Conservation (phyloP, 2,888 invertebrate genomes). For the Osedax fenrisi region DNA sequence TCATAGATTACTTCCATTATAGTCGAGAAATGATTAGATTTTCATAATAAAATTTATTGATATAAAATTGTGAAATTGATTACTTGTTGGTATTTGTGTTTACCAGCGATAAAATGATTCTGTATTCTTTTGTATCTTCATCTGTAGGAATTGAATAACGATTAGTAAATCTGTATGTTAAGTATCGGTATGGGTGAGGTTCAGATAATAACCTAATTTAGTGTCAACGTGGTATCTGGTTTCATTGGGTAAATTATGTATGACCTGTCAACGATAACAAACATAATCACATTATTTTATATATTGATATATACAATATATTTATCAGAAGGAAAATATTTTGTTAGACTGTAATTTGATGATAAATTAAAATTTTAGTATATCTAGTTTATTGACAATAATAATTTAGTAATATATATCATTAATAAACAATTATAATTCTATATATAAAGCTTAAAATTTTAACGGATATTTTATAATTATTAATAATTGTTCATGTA, state of each 20-base stretch:
- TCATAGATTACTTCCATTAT: background rate
- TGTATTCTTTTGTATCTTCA: background rate
- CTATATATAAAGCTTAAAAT: too few species aligned
- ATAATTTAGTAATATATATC: too few species aligned
- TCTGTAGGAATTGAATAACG: background rate
- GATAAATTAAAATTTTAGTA: too few species aligned
- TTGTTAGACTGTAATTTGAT: too few species aligned
- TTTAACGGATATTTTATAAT: too few species aligned
- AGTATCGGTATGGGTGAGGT: too few species aligned
- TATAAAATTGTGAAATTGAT: background rate
- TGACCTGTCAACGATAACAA: background rate
- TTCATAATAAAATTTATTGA: background rate
- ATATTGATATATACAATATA: too few species aligned
- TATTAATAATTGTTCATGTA: too few species aligned
- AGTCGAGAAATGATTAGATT: background rate
- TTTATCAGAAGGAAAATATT: too few species aligned
- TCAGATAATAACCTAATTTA: background rate
- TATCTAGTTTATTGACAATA: too few species aligned
- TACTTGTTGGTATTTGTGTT: background rate
- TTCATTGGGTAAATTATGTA: background rate
- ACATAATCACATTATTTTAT: too few species aligned
- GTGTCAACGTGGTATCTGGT: background rate
- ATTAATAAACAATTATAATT: too few species aligned
- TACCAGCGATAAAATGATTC: background rate
- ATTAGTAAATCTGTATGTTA: background rate